Evolutionary conservation across 2,888 invertebrate genomes (phyloP).

Genomic region (Torymus aiolomorphi): DNA sequence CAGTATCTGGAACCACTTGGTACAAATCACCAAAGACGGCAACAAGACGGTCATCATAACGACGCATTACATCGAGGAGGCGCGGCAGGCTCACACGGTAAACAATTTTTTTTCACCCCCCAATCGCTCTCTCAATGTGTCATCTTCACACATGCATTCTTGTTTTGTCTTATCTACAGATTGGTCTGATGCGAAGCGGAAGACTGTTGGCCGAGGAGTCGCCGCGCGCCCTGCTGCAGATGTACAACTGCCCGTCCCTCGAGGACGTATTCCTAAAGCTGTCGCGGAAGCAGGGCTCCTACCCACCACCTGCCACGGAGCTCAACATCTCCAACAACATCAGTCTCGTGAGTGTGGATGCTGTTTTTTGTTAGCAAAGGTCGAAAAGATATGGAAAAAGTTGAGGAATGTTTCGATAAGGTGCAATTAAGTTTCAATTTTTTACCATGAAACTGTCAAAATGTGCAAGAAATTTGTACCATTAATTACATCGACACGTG

Average conservation of each 20-base stretch:
- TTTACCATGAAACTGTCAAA: too few species aligned
- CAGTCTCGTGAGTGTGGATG: conserved; percentile 77
- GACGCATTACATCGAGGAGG: conserved; percentile 97
- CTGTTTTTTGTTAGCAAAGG: too few species aligned
- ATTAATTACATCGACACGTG: too few species aligned
- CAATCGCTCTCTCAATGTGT: not conserved
- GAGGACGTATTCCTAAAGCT: conserved; percentile 96
- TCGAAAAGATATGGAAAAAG: too few species aligned
- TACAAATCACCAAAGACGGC: conserved; percentile 91
- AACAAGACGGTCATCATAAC: conserved; percentile 95
- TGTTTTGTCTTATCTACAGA: conserved; percentile 79
- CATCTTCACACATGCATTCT: not conserved
- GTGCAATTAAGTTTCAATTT: too few species aligned
- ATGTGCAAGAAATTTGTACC: too few species aligned
- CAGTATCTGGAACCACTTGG: conserved; percentile 95
- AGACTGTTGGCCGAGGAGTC: conserved; percentile 93
- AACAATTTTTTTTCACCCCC: conserved; percentile 61
- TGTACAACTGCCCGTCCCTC: conserved; percentile 89
- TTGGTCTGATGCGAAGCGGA: conserved; percentile 96
- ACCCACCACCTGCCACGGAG: conserved; percentile 74
- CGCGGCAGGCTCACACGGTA: conserved; percentile 91
- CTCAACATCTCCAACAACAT: conserved; percentile 86
- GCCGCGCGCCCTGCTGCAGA: conserved; percentile 88
- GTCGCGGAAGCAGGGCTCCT: conserved; percentile 83
- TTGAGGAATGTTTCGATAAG: too few species aligned